Conservation (phyloP, 2,888 invertebrate genomes). For the Protonemura montana region DNA sequence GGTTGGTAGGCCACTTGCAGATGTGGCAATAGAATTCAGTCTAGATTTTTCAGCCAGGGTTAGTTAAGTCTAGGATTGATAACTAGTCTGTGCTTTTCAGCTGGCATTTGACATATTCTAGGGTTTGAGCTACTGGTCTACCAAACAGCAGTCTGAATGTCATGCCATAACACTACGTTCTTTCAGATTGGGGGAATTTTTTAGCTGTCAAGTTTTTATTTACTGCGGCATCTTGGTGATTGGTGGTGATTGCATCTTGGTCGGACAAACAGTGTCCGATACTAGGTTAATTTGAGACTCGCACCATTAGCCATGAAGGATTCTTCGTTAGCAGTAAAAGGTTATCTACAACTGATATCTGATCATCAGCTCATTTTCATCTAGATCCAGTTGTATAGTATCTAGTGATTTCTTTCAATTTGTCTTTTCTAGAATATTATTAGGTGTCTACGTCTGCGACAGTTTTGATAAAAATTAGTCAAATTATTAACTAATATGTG, state of each 20-base stretch:
- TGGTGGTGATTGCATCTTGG: too few species aligned
- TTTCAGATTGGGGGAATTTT: neutral
- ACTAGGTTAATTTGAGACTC: neutral
- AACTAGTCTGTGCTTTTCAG: neutral
- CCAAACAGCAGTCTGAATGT: too few species aligned
- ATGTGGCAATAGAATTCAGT: neutral
- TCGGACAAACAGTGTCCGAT: neutral
- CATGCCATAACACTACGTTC: neutral
- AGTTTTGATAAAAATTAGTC: conserved; percentile 23
- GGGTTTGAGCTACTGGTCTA: neutral
- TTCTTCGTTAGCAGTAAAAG: neutral
- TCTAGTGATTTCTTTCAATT: neutral
- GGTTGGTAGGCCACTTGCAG: neutral
- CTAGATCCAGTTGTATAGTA: neutral
- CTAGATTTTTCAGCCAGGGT: neutral
- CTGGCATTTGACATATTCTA: neutral
- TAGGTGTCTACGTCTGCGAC: neutral
- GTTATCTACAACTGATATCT: neutral
- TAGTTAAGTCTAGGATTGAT: neutral
- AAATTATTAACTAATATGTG: conserved; percentile 32
- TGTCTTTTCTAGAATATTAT: neutral
- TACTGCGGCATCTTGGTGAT: neutral
- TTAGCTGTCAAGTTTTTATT: neutral
- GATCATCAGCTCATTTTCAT: neutral
- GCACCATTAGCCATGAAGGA: neutral